Evolutionary conservation across 2,797 vertebrate genomes (phyloP), one percentile per base, ranked within the genome.

Genomic region (Halcyon smyrnensis): DNA sequence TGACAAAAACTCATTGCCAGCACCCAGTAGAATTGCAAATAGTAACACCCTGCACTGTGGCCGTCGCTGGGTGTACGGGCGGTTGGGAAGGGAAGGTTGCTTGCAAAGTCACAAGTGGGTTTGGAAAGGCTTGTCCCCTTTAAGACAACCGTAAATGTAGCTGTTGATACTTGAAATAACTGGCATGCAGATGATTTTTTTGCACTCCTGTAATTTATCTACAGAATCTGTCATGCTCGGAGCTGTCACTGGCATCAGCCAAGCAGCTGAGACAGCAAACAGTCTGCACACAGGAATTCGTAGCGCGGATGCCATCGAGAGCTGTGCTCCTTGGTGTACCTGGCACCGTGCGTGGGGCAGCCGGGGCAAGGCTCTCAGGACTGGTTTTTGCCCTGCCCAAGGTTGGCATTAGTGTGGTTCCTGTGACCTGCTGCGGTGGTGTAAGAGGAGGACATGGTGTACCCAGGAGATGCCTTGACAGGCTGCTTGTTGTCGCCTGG

Each of bases 171-270:
- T 37, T 59, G 25, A 50, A 18, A 19, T 75, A 10, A 82, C 76
- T 76, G 82, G 36, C 48, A 37, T 51, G 45, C 48, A 64, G 82
- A 85, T 64, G 45, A 24, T 30, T 93, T 87, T 64, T 87, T 53
- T 75, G 85, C 51, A 30, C 73, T 96, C 73, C 87, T 32, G 6
- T 94, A 65, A 88, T 92, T 97, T 94, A 90, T 95, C 87, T 91
- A 3, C 18, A 54, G 83, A 56, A 83, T 68, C 78, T 59, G 50
- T 79, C 84, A 39, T 75, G 68, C 80, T 51, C 77, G 14, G 62
- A 84, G 87, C 95, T 93, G 89, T 91, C 76, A 11, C 27, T 39
- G 73, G 34, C 73, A 70, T 59, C 60, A 39, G 70, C 56, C 71
- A 43, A 94, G 68, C 60, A 48, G 70, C 50, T 81, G 90, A 87